Evolutionary conservation across 2,797 vertebrate genomes (phyloP).

Genomic region (Lepus oiostolus): DNA sequence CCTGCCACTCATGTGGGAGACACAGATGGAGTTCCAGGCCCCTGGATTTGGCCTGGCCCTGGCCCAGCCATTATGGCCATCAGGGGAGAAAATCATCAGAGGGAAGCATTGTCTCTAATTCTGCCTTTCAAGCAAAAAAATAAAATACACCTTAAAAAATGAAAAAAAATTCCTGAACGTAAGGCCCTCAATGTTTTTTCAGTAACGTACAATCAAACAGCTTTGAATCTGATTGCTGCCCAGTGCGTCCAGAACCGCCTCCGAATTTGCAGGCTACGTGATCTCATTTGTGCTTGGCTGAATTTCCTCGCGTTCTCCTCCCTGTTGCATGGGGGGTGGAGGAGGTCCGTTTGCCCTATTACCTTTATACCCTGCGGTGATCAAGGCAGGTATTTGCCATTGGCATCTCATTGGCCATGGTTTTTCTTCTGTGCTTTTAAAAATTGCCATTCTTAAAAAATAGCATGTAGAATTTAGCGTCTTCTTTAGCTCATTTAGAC

Average conservation of each 20-base stretch:
- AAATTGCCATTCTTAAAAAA: constrained; percentile 28
- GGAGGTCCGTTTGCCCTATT: not conserved
- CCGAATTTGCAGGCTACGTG: not conserved
- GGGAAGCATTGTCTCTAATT: too few species aligned
- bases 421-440: not conserved
- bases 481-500: not conserved
- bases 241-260: not conserved
- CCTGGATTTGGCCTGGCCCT: too few species aligned
- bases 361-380: not conserved
- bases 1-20: too few species aligned
- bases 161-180: not conserved
- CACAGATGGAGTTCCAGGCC: too few species aligned
- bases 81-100: too few species aligned
- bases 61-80: too few species aligned
- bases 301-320: not conserved
- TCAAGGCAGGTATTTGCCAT: not conserved
- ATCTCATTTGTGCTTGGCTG: not conserved
- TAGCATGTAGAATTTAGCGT: not conserved
- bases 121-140: too few species aligned
- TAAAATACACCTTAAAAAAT: too few species aligned
- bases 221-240: not conserved
- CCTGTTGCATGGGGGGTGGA: not conserved
- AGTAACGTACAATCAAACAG: not conserved
- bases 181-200: not conserved
- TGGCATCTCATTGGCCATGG: not conserved